phyloP scores from a whole-genome alignment of 2,113 vertebrate genomes.

The Prolemur simus region DNA sequence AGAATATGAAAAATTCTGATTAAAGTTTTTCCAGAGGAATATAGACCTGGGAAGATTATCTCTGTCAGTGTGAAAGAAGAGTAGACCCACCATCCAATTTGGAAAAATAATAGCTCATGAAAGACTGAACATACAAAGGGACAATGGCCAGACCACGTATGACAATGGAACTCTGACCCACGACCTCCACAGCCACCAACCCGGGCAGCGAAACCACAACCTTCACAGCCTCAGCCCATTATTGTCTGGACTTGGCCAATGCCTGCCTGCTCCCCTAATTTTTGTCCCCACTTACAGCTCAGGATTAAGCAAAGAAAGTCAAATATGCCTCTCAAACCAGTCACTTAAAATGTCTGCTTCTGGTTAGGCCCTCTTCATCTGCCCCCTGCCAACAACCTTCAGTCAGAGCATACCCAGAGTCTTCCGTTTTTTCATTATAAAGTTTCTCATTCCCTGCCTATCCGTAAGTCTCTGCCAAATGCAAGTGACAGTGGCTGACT shows the following conservation, averaged over 20 bases:
- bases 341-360: neutral
- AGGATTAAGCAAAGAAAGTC: neutral
- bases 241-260: neutral
- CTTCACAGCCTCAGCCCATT: too few relatives aligned
- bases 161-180: neutral
- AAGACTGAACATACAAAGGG: neutral
- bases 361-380: neutral
- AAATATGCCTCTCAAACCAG: neutral
- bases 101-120: neutral
- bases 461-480: neutral
- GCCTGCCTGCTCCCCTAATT: neutral
- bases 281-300: neutral
- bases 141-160: neutral
- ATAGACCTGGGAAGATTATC: neutral
- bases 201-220: neutral
- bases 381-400: neutral
- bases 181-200: neutral
- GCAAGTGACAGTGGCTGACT: neutral
- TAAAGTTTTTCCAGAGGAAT: neutral
- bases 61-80: neutral
- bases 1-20: slow-evolving; percentile 5
- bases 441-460: neutral
- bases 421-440: neutral
- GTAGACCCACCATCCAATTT: neutral
- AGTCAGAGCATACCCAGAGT: neutral